Evolutionary conservation across 2,113 vertebrate genomes (phyloP), one percentile per base, ranked within the genome.

Genomic region (Malurus alboscapulatus): DNA sequence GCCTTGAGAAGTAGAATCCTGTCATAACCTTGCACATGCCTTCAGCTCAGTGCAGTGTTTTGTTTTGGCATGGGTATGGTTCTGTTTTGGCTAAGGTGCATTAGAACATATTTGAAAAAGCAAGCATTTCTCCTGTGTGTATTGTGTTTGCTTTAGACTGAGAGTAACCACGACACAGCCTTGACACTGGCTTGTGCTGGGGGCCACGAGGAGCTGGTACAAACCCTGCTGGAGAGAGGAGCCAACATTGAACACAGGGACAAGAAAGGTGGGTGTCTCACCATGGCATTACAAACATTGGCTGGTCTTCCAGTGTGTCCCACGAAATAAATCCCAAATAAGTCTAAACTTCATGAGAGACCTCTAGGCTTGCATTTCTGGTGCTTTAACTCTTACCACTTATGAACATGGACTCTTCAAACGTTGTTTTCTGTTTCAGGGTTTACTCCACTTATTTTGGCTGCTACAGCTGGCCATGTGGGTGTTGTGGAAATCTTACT

Each of bases 151-250:
- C 91, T 92, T 29, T 92, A 99, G 99, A 99, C 99, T 76, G 99
- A 99, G 98, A 99, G 99, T 91, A 99, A 99, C 96, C 99, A 99
- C 63, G 99, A 99, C 95, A 99, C 99, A 1, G 99, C 99, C 8
- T 94, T 99, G 95, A 99, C 99, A 0, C 98, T 99, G 93, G 99
- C 99, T 17, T 99, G 99, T 96, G 99, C 99, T 67, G 99, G 99
- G 87, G 99, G 99, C 91, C 99, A 99, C 4, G 99, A 99, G 87
- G 99, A 99, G 65, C 98, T 99, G 26, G 99, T 99, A 34, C 99
- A 99, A 25, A 99, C 99, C 14, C 98, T 99, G 78, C 98, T 99
- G 30, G 99, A 99, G 84, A 98, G 99, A 89, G 99, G 99, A 96
- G 99, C 99, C 76, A 99, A 99, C 94, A 99, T 99, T 80, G 99